These are phyloP conservation scores for Lagocephalus sceleratus DNA, from an alignment of 2,797 vertebrate species.

Conservation along the genomic window DNA sequence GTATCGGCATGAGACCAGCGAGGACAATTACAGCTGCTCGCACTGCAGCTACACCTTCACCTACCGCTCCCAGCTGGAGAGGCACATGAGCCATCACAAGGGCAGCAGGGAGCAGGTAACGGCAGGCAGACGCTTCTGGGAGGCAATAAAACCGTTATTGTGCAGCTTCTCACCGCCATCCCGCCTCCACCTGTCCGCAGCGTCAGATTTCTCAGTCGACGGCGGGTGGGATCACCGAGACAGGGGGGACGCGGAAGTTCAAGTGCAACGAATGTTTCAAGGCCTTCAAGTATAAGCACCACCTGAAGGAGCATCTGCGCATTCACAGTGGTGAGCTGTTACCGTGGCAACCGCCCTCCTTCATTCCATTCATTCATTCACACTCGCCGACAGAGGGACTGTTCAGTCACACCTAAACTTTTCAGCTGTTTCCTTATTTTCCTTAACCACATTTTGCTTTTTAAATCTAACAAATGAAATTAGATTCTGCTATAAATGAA, in stretches of 20 bases:
- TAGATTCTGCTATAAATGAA: no score
- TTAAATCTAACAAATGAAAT: no score
- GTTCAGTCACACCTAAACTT: no score
- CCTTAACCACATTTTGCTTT: no score
- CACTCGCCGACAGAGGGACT: no score
- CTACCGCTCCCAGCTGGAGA: slow-evolving; percentile 95
- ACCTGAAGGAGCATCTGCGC: slow-evolving; percentile 97
- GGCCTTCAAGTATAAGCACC: slow-evolving; percentile 99
- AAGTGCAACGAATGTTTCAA: slow-evolving; percentile 97
- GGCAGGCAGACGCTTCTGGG: background rate
- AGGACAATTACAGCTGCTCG: slow-evolving; percentile 98
- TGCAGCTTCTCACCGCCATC: slow-evolving; percentile 1
- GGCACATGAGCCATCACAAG: slow-evolving; percentile 97
- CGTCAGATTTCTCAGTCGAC: slow-evolving; percentile 86
- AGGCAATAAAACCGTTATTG: background rate
- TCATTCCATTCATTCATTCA: no score
- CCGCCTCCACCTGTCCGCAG: slow-evolving; percentile 59
- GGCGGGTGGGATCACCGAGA: slow-evolving; percentile 48
- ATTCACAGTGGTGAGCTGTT: slow-evolving; percentile 93
- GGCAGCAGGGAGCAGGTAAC: slow-evolving; percentile 90
- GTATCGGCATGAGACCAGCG: slow-evolving; percentile 96
- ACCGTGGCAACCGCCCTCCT: background rate
- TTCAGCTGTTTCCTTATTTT: no score
- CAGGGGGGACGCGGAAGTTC: slow-evolving; percentile 91
- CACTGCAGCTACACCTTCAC: slow-evolving; percentile 98